Evolutionary conservation across 2,797 vertebrate genomes (phyloP), one percentile per base, ranked within the genome.

Genomic region (Potorous gilbertii): DNA sequence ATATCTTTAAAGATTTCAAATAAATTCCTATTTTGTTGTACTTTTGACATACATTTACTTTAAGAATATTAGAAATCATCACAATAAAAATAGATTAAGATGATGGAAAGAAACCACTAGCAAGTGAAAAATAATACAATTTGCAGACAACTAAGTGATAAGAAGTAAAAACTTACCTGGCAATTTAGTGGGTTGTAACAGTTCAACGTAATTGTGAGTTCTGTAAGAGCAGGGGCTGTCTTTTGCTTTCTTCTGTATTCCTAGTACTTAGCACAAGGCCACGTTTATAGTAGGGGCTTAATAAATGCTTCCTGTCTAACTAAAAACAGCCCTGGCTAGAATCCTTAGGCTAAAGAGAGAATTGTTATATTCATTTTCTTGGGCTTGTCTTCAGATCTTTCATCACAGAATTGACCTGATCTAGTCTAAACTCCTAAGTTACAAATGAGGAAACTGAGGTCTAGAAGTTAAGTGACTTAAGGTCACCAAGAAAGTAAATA

Each of bases 171-270:
- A 92, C 50, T 5, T 93, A 91, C 50, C 4, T 93, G 55, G 16
- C 0, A 96, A 54, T 18, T 94, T 96, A 87, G 94, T 92, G 81
- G 9, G 18, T n/a, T 93, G 95, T 56, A 94, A 59, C 66, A 95
- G 29, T 81, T 55, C 52, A 90, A 52, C 9, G 3, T 96, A 31
- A 54, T 93, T 10, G 24, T 90, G 40, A 87, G 74, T 50, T 87
- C 21, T 46, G 8, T 87, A 10, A 27, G 0, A 27, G 24, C 9
- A 6, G 40, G 10, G 66, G 8, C n/a, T 81, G 6, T 27, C 31
- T 66, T 46, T 87, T 87, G 40, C 74, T 46, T 87, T 87, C 4
- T 3, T 50, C 50, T 87, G 0, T 46, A 87, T 87, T 87, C 21
- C 21, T 87, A 27, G 21, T 46, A 9, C 40, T 46, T 87, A 50